phyloP scores from a whole-genome alignment of 2,888 invertebrate genomes.

The Rhopalosiphum nymphaeae region DNA sequence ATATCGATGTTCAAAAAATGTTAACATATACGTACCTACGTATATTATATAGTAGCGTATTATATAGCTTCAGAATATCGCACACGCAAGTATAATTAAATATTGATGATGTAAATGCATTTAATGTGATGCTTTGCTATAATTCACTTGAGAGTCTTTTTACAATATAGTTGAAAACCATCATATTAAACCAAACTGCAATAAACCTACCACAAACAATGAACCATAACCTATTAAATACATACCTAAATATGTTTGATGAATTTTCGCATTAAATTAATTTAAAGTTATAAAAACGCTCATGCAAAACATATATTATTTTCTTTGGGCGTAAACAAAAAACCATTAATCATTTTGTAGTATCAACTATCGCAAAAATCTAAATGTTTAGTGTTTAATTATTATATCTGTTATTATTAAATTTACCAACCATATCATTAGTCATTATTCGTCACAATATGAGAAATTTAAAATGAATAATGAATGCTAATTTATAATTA shows the following conservation, averaged over 20 bases:
- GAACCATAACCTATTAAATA: neutral
- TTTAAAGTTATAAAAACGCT: slow-evolving; percentile 2
- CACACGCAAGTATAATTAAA: neutral
- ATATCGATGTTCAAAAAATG: neutral
- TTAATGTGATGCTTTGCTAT: neutral
- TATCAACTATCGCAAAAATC: neutral
- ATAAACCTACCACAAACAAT: neutral
- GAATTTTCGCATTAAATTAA: neutral
- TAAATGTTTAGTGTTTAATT: neutral
- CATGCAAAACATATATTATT: neutral
- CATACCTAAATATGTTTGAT: neutral
- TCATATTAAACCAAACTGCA: neutral
- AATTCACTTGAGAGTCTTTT: neutral
- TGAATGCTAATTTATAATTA: neutral
- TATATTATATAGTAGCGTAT: neutral
- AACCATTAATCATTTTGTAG: neutral
- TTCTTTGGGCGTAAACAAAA: neutral
- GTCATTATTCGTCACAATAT: neutral
- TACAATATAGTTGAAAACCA: neutral
- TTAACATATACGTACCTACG: neutral
- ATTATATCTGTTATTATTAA: neutral
- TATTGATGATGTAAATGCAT: neutral
- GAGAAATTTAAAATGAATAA: neutral
- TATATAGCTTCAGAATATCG: neutral
- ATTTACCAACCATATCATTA: neutral